Conservation (phyloP, 2,797 vertebrate genomes). For the Champsocephalus gunnari region DNA sequence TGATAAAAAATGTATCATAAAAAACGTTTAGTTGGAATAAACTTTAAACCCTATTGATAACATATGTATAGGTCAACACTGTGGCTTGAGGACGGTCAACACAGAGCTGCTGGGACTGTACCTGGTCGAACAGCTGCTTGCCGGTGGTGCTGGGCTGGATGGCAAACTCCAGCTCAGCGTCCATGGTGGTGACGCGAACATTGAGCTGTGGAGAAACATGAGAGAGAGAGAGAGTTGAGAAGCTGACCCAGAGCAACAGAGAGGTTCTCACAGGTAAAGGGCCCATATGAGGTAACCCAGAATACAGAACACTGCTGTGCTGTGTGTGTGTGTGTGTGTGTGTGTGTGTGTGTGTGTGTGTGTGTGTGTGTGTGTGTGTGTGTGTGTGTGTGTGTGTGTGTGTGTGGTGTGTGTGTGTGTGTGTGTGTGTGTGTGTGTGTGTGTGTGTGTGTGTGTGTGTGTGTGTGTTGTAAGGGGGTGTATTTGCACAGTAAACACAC, state of each 20-base stretch:
- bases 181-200: conserved; percentile 96
- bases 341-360: conserved; percentile 32
- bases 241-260: conserved; percentile 32
- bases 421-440: no score
- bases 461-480: conserved; percentile 47
- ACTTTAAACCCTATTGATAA: background rate
- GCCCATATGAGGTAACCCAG: conserved; percentile 9
- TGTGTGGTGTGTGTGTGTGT: conserved; percentile 20
- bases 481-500: conserved; percentile 77
- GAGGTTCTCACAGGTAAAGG: conserved; percentile 22
- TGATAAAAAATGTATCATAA: no score
- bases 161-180: conserved; percentile 98
- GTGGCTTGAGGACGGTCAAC: background rate
- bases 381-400: conserved; percentile 28
- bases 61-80: background rate
- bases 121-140: conserved; percentile 98
- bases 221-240: conserved; percentile 40
- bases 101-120: conserved; percentile 26
- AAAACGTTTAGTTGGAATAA: no score
- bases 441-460: conserved; percentile 18
- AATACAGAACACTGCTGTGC: conserved; percentile 37
- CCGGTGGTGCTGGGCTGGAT: conserved; percentile 96
- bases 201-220: conserved; percentile 87
- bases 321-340: conserved; percentile 21
- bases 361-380: conserved; percentile 29